Percentiles rank a stretch among this genome's conserved stretches.
phyloP scores from a whole-genome alignment of 2,888 invertebrate species.

The Ectemnius continuus region DNA sequence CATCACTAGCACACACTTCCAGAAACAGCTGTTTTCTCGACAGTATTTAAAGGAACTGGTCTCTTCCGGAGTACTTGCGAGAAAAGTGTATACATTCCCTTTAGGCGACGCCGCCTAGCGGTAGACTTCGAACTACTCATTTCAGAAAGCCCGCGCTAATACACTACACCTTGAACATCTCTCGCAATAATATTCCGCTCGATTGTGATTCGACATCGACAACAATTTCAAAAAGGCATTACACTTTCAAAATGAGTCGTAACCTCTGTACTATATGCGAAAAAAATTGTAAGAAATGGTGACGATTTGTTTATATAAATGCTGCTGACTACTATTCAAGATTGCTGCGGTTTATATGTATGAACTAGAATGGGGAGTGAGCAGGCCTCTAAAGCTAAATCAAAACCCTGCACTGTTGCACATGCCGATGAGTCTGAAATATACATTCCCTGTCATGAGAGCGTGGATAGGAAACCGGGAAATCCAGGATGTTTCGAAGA shows the following conservation, averaged over 20 bases:
- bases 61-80: conserved; percentile 39
- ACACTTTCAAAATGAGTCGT: not conserved
- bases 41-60: conserved; percentile 53
- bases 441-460: conserved; percentile 52
- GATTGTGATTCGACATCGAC: too few species aligned
- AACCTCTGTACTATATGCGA: not conserved
- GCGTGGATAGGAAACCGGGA: conserved; percentile 63
- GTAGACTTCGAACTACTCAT: too few species aligned
- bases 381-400: conserved; percentile 54
- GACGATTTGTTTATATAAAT: too few species aligned
- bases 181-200: too few species aligned
- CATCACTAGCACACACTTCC: conserved; percentile 83
- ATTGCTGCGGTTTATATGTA: not conserved
- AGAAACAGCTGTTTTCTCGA: rapidly evolving
- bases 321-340: too few species aligned
- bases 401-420: conserved; percentile 19
- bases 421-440: conserved; percentile 8
- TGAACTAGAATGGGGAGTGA: conserved; percentile 61
- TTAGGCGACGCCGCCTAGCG: too few species aligned
- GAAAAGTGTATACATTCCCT: conserved; percentile 26
- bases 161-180: too few species aligned
- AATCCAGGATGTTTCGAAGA: conserved; percentile 75
- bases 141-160: too few species aligned
- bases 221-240: too few species aligned
- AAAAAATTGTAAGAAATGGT: not conserved